Percentiles rank a stretch among this genome's conserved stretches.
These are phyloP conservation scores for Hemitrygon akajei DNA, from an alignment of 2,797 vertebrate genomes.

Conservation along the genomic window DNA sequence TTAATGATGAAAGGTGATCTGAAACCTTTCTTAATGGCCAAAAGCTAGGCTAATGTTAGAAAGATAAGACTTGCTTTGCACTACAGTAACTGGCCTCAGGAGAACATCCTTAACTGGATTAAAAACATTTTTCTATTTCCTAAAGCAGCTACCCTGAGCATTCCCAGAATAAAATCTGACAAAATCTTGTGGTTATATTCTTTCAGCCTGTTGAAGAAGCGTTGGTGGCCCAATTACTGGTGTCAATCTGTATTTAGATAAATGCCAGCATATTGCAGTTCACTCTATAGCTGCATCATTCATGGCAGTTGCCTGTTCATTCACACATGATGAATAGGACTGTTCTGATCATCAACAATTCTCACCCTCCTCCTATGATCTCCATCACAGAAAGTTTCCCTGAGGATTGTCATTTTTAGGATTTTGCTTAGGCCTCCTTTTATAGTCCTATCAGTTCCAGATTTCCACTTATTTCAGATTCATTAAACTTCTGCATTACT, in stretches of 20 bases:
- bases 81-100: not conserved
- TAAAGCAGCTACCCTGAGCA: not conserved
- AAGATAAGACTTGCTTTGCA: not conserved
- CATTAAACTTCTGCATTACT: not conserved
- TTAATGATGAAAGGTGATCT: not conserved
- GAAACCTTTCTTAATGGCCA: not conserved
- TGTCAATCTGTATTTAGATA: not conserved
- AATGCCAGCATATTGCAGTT: not conserved
- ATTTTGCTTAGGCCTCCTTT: not conserved
- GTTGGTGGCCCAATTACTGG: not conserved
- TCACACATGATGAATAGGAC: not conserved
- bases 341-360: not conserved
- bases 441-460: not conserved
- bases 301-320: not conserved
- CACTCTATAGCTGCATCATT: not conserved
- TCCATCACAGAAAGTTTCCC: not conserved
- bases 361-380: not conserved
- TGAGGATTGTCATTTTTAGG: not conserved
- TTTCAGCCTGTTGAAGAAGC: not conserved
- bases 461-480: not conserved
- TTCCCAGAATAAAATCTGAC: not conserved
- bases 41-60: not conserved
- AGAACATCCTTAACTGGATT: not conserved
- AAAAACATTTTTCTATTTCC: not conserved
- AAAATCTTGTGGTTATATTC: not conserved